Conservation (phyloP, 2,113 vertebrate species). For the Nipponia nippon region DNA sequence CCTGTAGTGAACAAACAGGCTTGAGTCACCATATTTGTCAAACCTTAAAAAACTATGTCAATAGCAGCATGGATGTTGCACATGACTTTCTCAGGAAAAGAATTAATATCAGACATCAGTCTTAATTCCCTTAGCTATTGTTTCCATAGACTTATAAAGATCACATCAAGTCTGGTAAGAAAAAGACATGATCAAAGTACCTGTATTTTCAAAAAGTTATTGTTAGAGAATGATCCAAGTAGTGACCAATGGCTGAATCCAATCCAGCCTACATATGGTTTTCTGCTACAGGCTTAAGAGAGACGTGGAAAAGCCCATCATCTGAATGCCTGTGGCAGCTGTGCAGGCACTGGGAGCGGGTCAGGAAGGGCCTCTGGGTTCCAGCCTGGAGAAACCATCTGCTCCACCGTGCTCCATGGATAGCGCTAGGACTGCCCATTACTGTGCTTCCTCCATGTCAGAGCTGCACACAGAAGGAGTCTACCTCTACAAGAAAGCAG, state of each 20-base stretch:
- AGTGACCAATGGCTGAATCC: not conserved
- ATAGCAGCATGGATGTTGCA: conserved; percentile 13
- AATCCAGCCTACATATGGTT: not conserved
- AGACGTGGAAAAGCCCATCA: not conserved
- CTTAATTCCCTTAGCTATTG: not conserved
- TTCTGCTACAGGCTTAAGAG: not conserved
- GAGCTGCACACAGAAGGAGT: not conserved
- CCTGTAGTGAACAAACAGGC: conserved; percentile 37
- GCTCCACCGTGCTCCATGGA: not conserved
- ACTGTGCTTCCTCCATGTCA: not conserved
- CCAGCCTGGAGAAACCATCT: not conserved
- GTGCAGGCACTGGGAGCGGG: not conserved
- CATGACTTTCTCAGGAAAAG: not conserved
- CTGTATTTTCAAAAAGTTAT: not conserved
- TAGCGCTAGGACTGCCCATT: not conserved
- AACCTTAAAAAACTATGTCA: not conserved
- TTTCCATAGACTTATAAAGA: not conserved
- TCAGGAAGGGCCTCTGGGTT: not conserved
- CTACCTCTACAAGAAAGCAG: not conserved
- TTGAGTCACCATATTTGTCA: conserved; percentile 41
- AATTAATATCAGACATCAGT: not conserved
- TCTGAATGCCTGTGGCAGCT: not conserved
- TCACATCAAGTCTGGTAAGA: not conserved
- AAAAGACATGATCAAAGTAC: not conserved
- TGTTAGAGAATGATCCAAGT: not conserved